Conservation (phyloP, 2,797 vertebrate species). For the Lithobates pipiens region DNA sequence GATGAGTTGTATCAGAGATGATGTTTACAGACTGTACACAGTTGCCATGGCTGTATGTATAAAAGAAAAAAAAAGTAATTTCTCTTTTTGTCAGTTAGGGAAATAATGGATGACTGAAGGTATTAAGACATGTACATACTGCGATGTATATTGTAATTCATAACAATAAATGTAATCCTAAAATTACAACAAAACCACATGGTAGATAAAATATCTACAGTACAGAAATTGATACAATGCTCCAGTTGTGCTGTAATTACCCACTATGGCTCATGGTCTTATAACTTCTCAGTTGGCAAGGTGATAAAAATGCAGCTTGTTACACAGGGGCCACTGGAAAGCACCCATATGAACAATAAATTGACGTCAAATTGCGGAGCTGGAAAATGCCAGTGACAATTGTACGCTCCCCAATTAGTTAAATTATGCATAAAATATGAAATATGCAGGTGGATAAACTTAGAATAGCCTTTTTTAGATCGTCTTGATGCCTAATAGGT, state of each 20-base stretch:
- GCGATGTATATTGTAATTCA: not conserved
- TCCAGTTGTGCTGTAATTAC: not conserved
- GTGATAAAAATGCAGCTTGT: conserved; percentile 17
- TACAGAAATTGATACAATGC: not conserved
- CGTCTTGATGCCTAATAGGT: not conserved
- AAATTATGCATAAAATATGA: conserved; percentile 11
- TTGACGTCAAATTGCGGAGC: not conserved
- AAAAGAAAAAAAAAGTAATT: too few relatives aligned
- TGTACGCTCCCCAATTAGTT: conserved; percentile 3
- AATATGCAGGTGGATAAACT: not conserved
- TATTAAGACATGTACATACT: not conserved
- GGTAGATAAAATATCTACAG: not conserved
- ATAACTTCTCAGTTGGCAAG: not conserved
- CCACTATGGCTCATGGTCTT: not conserved
- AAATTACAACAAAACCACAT: not conserved
- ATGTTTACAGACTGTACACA: not conserved
- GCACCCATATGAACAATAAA: conserved; percentile 20
- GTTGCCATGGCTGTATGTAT: not conserved
- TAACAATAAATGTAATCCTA: not conserved
- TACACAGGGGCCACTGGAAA: not conserved
- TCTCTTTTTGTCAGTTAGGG: not conserved
- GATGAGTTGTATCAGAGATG: not conserved
- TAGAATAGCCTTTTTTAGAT: not conserved
- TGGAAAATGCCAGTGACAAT: conserved; percentile 9
- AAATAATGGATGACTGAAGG: not conserved